Percentiles rank a stretch among this genome's conserved stretches.
Evolutionary conservation across 2,113 vertebrate species (phyloP).

Genomic region (Dascyllus trimaculatus): DNA sequence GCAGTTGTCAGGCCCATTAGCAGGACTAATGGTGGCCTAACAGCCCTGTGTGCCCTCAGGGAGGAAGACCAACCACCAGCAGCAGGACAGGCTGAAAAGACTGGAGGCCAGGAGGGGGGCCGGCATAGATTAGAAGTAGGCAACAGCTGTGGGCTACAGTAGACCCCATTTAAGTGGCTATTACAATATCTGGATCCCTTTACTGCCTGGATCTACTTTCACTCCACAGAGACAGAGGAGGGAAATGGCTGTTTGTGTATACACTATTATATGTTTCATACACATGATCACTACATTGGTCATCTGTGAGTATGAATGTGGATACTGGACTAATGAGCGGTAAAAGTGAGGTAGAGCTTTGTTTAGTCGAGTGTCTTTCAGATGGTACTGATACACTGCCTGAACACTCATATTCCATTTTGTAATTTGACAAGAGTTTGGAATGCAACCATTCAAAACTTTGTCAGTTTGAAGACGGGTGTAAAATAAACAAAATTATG

Average conservation of each 20-base stretch:
- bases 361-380: not conserved
- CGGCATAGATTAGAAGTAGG: conserved; percentile 41
- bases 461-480: not conserved
- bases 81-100: conserved; percentile 71
- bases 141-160: conserved; percentile 65
- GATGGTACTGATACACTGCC: not conserved
- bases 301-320: not conserved
- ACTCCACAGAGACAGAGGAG: conserved; percentile 36
- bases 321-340: not conserved
- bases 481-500: not conserved
- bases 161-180: conserved; percentile 69
- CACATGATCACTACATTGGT: not conserved
- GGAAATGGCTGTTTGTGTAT: not conserved
- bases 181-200: conserved; percentile 67
- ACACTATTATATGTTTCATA: not conserved
- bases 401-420: not conserved
- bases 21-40: conserved; percentile 80
- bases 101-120: conserved; percentile 26
- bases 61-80: conserved; percentile 74
- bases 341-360: not conserved
- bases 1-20: conserved; percentile 78
- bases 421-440: too few relatives aligned
- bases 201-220: conserved; percentile 64
- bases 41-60: conserved; percentile 71
- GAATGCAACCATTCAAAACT: not conserved